Conservation (phyloP, 1,140 invertebrate genomes). For the Melanaphis sacchari region DNA sequence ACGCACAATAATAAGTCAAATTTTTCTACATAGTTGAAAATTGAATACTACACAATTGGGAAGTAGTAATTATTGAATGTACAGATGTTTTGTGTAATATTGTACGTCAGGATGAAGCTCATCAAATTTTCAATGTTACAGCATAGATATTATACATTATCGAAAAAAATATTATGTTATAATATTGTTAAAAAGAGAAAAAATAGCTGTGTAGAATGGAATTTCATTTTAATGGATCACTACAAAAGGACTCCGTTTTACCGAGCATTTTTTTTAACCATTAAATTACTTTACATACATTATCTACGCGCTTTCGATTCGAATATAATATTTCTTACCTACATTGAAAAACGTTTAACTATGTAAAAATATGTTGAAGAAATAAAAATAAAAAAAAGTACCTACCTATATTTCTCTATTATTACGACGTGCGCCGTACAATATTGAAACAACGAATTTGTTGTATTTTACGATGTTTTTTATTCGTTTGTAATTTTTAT, state of each 20-base stretch:
- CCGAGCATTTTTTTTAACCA: neutral
- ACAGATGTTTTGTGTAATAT: neutral
- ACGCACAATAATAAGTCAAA: neutral
- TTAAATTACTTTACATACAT: neutral
- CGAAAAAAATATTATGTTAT: neutral
- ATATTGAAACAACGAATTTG: neutral
- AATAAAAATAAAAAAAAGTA: neutral
- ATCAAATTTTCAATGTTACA: neutral
- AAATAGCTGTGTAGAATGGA: neutral
- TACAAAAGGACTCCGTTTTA: neutral
- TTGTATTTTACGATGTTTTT: neutral
- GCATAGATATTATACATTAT: neutral
- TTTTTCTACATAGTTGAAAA: neutral
- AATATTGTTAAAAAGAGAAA: neutral
- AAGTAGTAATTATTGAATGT: neutral
- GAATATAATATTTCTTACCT: neutral
- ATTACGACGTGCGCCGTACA: neutral
- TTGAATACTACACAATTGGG: neutral
- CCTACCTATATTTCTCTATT: neutral
- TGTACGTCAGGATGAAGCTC: neutral
- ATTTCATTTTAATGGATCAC: neutral
- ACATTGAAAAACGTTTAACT: neutral
- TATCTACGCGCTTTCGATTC: neutral
- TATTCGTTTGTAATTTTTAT: conserved; percentile 3
- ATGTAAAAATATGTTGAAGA: neutral